A percentile compares a stretch with the other conserved stretches of the same genome.
Evolutionary conservation across 2,797 vertebrate genomes (phyloP).

Genomic region (Salmo trutta): DNA sequence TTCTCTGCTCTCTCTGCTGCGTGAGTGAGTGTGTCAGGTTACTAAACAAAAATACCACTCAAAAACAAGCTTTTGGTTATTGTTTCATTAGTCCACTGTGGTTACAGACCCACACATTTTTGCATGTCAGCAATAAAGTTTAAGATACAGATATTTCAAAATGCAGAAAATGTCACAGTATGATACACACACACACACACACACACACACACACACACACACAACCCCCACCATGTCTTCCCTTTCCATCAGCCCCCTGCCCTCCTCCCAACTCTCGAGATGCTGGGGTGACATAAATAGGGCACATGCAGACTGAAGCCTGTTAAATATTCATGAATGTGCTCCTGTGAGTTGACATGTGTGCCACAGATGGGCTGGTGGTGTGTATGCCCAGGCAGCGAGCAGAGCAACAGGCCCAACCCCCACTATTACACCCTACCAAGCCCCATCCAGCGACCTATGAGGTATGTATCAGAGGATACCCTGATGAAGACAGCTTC

Average conservation of each 20-base stretch:
- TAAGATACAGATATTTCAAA: no score
- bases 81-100: background rate
- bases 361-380: background rate
- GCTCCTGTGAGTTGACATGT: slow-evolving; percentile 37
- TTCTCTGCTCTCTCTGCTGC: slow-evolving; percentile 3
- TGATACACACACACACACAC: slow-evolving; percentile 25
- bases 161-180: background rate
- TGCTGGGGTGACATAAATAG: slow-evolving; percentile 74
- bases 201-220: slow-evolving; percentile 31
- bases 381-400: no score
- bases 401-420: no score
- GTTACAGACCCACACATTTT: background rate
- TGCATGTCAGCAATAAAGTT: background rate
- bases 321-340: slow-evolving; percentile 78
- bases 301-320: slow-evolving; percentile 68
- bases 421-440: no score
- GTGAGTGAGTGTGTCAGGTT: slow-evolving; percentile 24
- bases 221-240: background rate
- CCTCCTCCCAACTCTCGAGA: slow-evolving; percentile 51
- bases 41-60: slow-evolving; percentile 33
- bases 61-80: no score
- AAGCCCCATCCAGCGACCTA: no score
- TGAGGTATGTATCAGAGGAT: no score
- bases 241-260: slow-evolving; percentile 54
- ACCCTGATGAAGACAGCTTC: no score